Evolutionary conservation across 2,888 invertebrate genomes (phyloP).

Genomic region (Romanomermis culicivorax): DNA sequence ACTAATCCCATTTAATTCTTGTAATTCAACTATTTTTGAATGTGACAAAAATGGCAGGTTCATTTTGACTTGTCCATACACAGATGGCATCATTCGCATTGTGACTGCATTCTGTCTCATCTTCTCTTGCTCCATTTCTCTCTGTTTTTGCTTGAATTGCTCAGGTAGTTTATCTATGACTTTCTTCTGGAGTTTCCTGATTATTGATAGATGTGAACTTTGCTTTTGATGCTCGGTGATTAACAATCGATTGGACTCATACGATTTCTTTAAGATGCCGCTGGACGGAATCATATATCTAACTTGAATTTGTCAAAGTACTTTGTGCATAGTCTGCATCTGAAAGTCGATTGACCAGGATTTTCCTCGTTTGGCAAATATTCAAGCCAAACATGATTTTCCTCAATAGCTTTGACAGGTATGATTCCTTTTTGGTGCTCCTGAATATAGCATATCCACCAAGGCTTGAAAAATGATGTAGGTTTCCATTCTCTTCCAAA

Average conservation of each 20-base stretch:
- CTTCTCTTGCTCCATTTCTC: neutral
- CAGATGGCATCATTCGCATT: neutral
- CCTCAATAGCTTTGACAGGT: neutral
- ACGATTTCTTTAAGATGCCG: neutral
- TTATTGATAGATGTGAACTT: neutral
- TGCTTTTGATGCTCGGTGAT: neutral
- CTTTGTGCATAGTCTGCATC: neutral
- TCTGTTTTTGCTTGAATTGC: neutral
- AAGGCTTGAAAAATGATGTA: neutral
- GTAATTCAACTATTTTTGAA: neutral
- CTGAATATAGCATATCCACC: neutral
- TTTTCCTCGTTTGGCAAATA: neutral
- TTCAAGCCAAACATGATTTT: neutral
- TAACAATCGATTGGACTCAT: neutral
- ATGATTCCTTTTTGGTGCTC: neutral
- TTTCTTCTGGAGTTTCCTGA: neutral
- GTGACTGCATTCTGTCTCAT: neutral
- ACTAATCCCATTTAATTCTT: neutral
- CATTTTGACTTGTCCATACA: neutral
- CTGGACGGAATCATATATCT: neutral
- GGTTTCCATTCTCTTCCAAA: neutral
- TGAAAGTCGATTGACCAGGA: neutral
- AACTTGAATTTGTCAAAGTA: neutral
- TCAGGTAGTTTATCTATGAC: neutral
- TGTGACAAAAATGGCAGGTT: neutral